Percentiles rank a stretch among this genome's conserved stretches.
These are phyloP conservation scores for Dipus sagitta DNA, from an alignment of 2,797 vertebrate species.

Conservation along the genomic window DNA sequence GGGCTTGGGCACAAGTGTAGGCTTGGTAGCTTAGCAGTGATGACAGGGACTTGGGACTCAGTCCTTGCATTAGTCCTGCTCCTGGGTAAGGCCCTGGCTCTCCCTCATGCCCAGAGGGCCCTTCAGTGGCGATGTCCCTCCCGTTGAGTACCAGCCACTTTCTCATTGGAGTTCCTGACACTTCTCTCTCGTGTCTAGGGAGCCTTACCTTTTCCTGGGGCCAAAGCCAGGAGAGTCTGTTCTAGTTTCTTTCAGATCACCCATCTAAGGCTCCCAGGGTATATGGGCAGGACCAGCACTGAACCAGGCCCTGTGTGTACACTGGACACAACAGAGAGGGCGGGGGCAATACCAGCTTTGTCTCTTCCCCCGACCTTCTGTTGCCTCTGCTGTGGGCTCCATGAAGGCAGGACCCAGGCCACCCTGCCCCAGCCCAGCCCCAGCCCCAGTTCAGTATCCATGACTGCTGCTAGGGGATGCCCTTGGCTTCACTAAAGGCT, in stretches of 20 bases:
- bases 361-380: not conserved
- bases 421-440: not conserved
- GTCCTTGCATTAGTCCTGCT: rapidly evolving
- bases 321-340: not conserved
- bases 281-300: not conserved
- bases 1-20: rapidly evolving
- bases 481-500: not conserved
- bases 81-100: not conserved
- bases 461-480: rapidly evolving
- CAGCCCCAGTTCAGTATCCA: not conserved
- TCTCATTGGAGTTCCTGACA: not conserved
- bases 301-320: not conserved
- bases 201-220: not conserved
- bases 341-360: rapidly evolving
- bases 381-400: too few species aligned
- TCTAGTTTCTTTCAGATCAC: not conserved
- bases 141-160: too few species aligned
- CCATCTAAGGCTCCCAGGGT: too few species aligned
- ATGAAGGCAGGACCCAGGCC: not conserved
- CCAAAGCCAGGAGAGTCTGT: not conserved
- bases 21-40: not conserved
- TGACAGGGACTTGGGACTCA: not conserved
- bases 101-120: rapidly evolving
- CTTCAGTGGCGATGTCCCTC: not conserved
- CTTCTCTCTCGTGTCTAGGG: not conserved